A percentile compares a stretch with the other conserved stretches of the same genome.
phyloP scores from a whole-genome alignment of 2,888 invertebrate species.

The Eurytoma adleriae region DNA sequence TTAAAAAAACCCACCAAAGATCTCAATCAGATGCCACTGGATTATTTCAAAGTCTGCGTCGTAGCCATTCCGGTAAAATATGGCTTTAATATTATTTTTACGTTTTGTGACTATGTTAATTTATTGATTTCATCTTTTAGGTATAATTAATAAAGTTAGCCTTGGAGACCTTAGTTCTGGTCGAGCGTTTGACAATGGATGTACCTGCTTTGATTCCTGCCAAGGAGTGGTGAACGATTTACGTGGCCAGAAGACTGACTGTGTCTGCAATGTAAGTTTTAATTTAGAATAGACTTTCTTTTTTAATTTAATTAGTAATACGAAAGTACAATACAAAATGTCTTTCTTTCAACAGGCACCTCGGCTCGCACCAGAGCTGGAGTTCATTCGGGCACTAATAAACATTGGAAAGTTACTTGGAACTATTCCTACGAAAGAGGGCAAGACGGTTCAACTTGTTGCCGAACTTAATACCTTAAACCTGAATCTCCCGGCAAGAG shows the following conservation, averaged over 20 bases:
- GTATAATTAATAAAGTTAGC: constrained; percentile 80
- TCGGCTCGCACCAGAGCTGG: constrained; percentile 88
- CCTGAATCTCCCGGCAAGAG: constrained; percentile 97
- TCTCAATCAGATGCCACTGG: constrained; percentile 91
- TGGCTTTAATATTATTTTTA: constrained; percentile 5
- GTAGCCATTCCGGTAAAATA: constrained; percentile 73
- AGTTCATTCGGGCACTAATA: constrained; percentile 92
- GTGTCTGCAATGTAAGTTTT: constrained; percentile 83
- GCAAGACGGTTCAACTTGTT: constrained; percentile 93
- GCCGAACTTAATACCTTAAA: constrained; percentile 96
- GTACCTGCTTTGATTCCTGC: constrained; percentile 92
- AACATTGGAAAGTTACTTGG: constrained; percentile 90
- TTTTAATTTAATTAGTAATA: not conserved
- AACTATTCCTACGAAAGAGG: constrained; percentile 90
- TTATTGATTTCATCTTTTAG: constrained; percentile 58
- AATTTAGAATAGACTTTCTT: not conserved
- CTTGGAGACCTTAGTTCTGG: constrained; percentile 96
- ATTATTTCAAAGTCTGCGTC: constrained; percentile 77
- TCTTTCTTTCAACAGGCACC: constrained; percentile 81
- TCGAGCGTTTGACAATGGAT: constrained; percentile 97
- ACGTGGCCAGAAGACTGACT: constrained; percentile 86
- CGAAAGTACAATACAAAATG: not conserved
- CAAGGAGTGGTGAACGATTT: constrained; percentile 87
- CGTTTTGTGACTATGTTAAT: not conserved
- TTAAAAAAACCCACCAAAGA: constrained; percentile 89